Evolutionary conservation across 2,888 invertebrate species (phyloP), one percentile per base, ranked within the genome.

Genomic region (Hydropsyche betteni): DNA sequence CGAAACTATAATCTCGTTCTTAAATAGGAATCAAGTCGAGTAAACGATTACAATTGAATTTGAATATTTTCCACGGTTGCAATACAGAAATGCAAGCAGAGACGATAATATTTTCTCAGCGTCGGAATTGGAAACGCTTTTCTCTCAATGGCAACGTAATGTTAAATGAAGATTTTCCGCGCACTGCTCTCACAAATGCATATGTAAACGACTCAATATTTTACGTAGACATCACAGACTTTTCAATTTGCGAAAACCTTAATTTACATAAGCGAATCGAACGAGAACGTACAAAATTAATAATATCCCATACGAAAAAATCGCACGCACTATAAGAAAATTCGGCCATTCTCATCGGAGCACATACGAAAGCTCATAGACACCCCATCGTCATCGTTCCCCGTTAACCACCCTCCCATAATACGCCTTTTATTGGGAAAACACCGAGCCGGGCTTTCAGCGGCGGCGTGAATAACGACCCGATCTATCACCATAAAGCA

Each of bases 81-180:
- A 58, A 7, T 5, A 58, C 14, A 1, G 16, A 4, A 58, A 16
- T 64, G 64, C 34, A 64, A 24, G 34, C 8, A 6, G 36, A 64
- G 36, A 34, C 12, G 64, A 64, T 36, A 36, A 64, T 36, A 64
- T 64, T 64, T 64, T 64, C 64, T 36, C 5, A 64, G 64, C n/a
- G 34, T 64, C 34, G 64, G 64, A 64, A 64, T 64, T 64, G 36
- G 64, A 64, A 58, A 8, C 64, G 64, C 10, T 34, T 34, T 64
- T 36, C 64, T 12, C 64, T 24, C 33, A n/a, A 64, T 64, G 64
- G 64, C 33, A 64, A 64, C 36, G 64, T 44, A 44, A 36, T 64
- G 64, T 64, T 64, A 64, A 64, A 64, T 64, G 64, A 64, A 64
- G 64, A 64, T 64, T 64, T 64, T 64, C 64, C 64, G 64, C 34